A percentile compares a stretch with the other conserved stretches of the same genome.
Evolutionary conservation across 2,797 vertebrate species (phyloP).

Genomic region (Lerista edwardsae): DNA sequence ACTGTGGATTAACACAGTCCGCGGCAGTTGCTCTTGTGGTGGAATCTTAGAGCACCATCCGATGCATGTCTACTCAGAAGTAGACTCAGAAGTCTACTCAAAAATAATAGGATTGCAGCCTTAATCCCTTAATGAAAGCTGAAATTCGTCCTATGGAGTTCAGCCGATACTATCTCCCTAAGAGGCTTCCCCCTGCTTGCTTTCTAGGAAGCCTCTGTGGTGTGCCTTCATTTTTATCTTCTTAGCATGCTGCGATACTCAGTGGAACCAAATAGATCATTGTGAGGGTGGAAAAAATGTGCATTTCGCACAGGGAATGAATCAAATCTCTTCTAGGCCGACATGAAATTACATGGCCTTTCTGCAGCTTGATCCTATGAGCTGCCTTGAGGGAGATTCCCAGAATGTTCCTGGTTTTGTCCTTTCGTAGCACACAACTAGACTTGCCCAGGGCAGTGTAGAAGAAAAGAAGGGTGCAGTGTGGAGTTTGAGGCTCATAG

Average conservation of each 20-base stretch:
- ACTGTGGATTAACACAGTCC: conserved; percentile 27
- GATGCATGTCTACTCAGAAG: too few relatives aligned
- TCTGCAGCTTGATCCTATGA: neutral
- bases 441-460: neutral
- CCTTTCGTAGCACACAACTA: neutral
- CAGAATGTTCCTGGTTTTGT: neutral
- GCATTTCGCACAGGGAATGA: neutral
- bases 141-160: neutral
- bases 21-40: neutral
- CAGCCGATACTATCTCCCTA: neutral
- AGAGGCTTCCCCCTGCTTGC: rapidly evolving
- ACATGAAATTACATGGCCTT: neutral
- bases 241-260: neutral
- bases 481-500: neutral
- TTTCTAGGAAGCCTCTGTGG: neutral
- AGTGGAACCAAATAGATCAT: neutral
- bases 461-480: neutral
- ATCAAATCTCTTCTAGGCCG: neutral
- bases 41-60: too few relatives aligned
- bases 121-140: conserved; percentile 19
- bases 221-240: rapidly evolving
- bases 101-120: too few relatives aligned
- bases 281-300: conserved; percentile 12
- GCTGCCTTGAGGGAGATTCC: neutral
- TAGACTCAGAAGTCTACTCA: too few relatives aligned